These are phyloP conservation scores for Hypocryptadius cinnamomeus DNA, from an alignment of 2,113 vertebrate species.

Conservation along the genomic window DNA sequence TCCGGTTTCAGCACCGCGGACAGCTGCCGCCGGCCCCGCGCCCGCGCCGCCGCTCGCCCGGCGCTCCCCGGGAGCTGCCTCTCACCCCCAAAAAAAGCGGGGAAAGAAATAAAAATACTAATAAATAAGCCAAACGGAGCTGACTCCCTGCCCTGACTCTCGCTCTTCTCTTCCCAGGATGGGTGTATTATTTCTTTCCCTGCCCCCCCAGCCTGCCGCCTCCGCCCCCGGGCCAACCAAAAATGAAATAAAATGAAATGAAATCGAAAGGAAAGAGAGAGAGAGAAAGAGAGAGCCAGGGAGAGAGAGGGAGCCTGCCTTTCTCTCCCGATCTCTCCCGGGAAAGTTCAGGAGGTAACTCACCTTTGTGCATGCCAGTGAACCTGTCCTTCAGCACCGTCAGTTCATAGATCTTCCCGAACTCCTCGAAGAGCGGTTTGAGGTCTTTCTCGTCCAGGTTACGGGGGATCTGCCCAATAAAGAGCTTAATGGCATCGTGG, in stretches of 20 bases:
- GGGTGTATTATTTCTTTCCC: constrained; percentile 51
- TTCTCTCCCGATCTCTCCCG: constrained; percentile 43
- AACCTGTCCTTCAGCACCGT: constrained; percentile 99
- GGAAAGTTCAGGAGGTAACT: constrained; percentile 75
- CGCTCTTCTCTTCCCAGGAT: not conserved
- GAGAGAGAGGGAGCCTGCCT: constrained; percentile 1
- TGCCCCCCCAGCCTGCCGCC: not conserved
- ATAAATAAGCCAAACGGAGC: not conserved
- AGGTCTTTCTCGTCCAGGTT: constrained; percentile 99
- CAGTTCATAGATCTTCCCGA: constrained; percentile 99
- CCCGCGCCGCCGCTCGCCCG: not conserved
- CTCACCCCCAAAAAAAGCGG: not conserved
- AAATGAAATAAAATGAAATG: constrained; percentile 55
- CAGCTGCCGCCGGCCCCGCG: constrained; percentile 46
- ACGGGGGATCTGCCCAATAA: constrained; percentile 99
- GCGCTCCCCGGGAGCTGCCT: not conserved
- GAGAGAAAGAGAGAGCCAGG: not conserved
- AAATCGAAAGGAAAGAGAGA: constrained; percentile 51
- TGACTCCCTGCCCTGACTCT: not conserved
- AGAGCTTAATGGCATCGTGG: constrained; percentile 99
- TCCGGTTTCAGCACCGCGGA: constrained; percentile 73
- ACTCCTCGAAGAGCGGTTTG: constrained; percentile 99
- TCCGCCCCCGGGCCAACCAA: constrained; percentile 16
- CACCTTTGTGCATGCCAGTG: constrained; percentile 99
- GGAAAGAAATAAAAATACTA: not conserved